Evolutionary conservation across 2,113 vertebrate species (phyloP).

Genomic region (Erythrolamprus reginae): DNA sequence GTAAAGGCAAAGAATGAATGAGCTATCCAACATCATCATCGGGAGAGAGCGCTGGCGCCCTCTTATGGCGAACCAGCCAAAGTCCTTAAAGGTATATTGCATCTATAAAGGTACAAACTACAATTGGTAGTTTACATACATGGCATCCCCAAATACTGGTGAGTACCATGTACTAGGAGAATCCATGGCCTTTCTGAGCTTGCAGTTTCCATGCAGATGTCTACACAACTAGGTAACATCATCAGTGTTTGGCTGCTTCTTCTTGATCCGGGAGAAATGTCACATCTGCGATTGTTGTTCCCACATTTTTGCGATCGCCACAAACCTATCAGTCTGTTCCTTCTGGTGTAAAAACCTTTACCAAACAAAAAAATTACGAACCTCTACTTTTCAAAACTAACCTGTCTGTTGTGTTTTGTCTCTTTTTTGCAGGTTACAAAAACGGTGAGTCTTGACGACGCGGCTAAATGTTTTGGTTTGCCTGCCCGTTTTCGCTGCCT

Average conservation of each 20-base stretch:
- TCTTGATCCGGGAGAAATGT: background rate
- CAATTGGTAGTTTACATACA: too few relatives aligned
- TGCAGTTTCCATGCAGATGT: background rate
- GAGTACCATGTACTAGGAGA: too few relatives aligned
- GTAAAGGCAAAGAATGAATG: too few relatives aligned
- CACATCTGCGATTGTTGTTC: background rate
- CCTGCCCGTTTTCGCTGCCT: background rate
- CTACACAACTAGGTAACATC: background rate
- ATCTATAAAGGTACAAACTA: too few relatives aligned
- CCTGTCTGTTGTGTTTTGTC: background rate
- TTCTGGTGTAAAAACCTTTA: background rate
- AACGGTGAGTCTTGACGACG: slow-evolving; percentile 79
- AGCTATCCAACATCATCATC: too few relatives aligned
- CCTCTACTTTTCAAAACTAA: background rate
- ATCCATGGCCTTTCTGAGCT: background rate
- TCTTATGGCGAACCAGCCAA: too few relatives aligned
- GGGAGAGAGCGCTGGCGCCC: too few relatives aligned
- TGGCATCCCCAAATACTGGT: too few relatives aligned
- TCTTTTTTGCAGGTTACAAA: slow-evolving; percentile 79
- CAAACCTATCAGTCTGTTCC: background rate
- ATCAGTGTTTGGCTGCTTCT: background rate
- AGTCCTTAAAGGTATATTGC: too few relatives aligned
- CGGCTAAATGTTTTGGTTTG: background rate
- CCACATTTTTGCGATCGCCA: background rate
- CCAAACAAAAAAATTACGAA: background rate